These are phyloP conservation scores for Drosophila merina DNA, from an alignment of 2,888 invertebrate species.

Conservation along the genomic window DNA sequence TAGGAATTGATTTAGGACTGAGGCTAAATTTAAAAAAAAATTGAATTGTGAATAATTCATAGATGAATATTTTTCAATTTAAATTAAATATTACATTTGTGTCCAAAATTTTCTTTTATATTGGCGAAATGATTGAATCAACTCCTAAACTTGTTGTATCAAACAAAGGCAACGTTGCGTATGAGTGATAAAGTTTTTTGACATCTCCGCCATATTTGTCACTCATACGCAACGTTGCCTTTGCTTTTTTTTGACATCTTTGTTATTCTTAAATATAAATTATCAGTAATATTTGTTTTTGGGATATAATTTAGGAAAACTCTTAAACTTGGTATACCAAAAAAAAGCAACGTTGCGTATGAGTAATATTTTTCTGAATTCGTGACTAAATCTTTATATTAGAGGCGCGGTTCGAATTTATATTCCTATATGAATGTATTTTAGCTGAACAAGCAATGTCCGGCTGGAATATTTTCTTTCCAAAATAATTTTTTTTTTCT, in stretches of 20 bases:
- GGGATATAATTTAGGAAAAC: no score
- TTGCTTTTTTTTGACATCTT: no score
- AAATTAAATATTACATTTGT: background rate
- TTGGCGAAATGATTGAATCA: no score
- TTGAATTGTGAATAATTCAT: background rate
- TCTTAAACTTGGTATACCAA: no score
- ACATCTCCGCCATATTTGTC: no score
- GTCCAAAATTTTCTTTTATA: background rate
- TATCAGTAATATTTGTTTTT: no score
- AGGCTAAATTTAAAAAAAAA: background rate
- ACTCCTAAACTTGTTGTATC: background rate
- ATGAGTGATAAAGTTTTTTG: background rate
- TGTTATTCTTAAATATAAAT: no score
- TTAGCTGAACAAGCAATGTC: no score
- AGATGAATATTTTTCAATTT: background rate
- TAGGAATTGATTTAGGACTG: background rate
- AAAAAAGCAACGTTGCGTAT: no score
- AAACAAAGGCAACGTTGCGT: background rate
- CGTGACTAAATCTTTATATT: background rate
- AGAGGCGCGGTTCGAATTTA: background rate
- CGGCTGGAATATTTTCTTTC: constrained; percentile 42
- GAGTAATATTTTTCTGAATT: background rate
- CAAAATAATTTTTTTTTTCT: constrained; percentile 12
- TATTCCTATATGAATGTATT: constrained; percentile 15
- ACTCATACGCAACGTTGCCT: no score